Base-by-base conservation (phyloP, 2,113 vertebrate species). In the Daubentonia madagascariensis region DNA sequence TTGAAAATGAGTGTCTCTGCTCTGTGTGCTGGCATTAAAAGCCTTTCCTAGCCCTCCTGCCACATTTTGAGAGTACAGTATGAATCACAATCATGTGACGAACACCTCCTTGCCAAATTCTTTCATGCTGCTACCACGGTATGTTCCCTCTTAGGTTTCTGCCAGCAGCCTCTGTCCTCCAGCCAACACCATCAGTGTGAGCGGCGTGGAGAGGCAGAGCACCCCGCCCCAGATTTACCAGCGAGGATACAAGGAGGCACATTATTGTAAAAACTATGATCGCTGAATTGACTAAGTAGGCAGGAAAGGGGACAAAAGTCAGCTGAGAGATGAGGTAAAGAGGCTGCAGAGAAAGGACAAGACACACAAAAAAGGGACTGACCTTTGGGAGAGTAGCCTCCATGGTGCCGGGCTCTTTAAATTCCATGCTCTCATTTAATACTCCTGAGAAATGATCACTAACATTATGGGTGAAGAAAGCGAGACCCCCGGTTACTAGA, bases 41-140 rank as follows among this genome's bases (percentile, higher is more conserved):
- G 98, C 98, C 96, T 99, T 98, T 98, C 98, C 98, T 93, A 98
- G 97, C 96, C 98, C 98, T 98, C 97, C 98, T 98, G 98, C 98
- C 98, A 98, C 98, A 98, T 98, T 99, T 98, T 81, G 94, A 98
- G 99, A 99, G 98, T 97, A 98, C 97, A 98, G 99, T 98, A 99
- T 99, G 99, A 99, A 99, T 99, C 99, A 99, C 98, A 98, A 98
- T 98, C 98, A 98, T 99, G 98, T 98, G 98, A 98, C 98, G n/a
- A 94, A 98, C 98, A 97, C 98, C 97, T 98, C 98, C 97, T 98
- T 98, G 99, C 99, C 99, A 99, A 99, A 99, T 98, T 98, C 98
- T 98, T 99, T 98, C 98, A 98, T 98, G 98, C 98, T 98, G 98
- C 98, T 99, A 98, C 99, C 98, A 98, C 94, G 96, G 98, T 54